Base-by-base conservation (phyloP, 1,140 invertebrate species). In the Caenorhabditis latens region DNA sequence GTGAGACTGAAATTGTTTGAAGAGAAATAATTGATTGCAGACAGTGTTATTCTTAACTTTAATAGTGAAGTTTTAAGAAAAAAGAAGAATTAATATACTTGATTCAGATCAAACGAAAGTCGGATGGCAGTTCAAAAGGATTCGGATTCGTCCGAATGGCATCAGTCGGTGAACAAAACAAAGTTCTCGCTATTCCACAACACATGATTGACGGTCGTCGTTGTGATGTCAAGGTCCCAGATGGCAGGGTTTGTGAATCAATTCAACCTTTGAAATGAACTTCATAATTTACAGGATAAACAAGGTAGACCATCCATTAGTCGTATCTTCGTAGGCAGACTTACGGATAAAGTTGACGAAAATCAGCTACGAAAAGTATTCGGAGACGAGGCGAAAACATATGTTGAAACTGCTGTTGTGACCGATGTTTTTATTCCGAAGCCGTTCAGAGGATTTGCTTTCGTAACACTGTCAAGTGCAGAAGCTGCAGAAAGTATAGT, bases 121-220 rank as follows among this genome's bases (percentile, higher is more conserved):
- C 61, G 7, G 87, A 88, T 43, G 87, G 87, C 16, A 82, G 9
- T 11, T 88, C 87, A 19, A 88, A 88, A 61, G 87, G 87, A 11
- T 88, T 88, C 58, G 87, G 87, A 58, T 88, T 88, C 40, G 84
- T 88, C 13, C 50, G 61, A 61, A 88, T 88, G 87, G 8, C 83
- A 16, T 87, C 50, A 16, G 32, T 88, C 32, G 87, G 86, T 50
- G 87, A 88, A 21, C 87, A 88, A 42, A 65, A 88, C 32, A 88
- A 88, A 61, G 84, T 88, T 5, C 21, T 84, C 4, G 55, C 43
- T 32, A 48, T 50, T 32, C 46, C 46, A 61, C 46, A 84, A 40
- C 87, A 88, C 40, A 58, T 53, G 55, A 65, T 88, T 14, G 87
- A 88, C 42, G 87, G 87, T 19, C 48, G 87, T 13, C 32, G 58